Percentiles rank a stretch among this genome's conserved stretches.
Conservation (phyloP, 1,140 invertebrate species). For the Drosophila novamexicana region DNA sequence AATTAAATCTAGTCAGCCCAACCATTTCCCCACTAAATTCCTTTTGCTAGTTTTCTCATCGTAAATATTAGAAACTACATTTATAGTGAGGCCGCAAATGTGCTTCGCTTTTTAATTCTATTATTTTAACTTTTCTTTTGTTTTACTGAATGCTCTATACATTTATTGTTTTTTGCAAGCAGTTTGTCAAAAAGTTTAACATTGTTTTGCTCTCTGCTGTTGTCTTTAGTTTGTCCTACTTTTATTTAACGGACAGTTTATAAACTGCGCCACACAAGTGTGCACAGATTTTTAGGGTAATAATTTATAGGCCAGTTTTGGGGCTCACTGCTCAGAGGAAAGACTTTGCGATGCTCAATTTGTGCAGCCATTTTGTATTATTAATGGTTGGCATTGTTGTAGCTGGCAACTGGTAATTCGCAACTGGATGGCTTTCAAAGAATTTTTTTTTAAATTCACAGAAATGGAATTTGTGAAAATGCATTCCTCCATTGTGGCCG, state of each 20-base stretch:
- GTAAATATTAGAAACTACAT: neutral
- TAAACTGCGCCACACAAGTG: slow-evolving; percentile 54
- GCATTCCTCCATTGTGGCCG: slow-evolving; percentile 40
- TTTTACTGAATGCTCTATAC: neutral
- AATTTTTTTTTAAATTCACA: slow-evolving; percentile 30
- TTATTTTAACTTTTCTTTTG: neutral
- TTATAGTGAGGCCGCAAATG: neutral
- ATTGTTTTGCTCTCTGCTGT: slow-evolving; percentile 19
- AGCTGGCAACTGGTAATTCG: slow-evolving; percentile 13
- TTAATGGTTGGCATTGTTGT: slow-evolving; percentile 48
- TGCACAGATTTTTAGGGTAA: slow-evolving; percentile 56
- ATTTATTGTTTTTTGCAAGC: neutral
- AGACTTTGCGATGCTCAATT: slow-evolving; percentile 44
- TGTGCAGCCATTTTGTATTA: slow-evolving; percentile 45
- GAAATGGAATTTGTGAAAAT: slow-evolving; percentile 48
- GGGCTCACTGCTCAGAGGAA: slow-evolving; percentile 1
- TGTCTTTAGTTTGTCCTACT: slow-evolving; percentile 41
- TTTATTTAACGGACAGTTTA: slow-evolving; percentile 52
- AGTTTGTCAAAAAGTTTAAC: slow-evolving; percentile 54
- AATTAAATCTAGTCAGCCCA: neutral
- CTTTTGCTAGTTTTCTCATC: neutral
- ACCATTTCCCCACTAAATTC: neutral
- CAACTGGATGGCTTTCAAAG: slow-evolving; percentile 29
- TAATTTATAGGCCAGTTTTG: slow-evolving; percentile 68
- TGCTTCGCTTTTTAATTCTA: neutral